These are phyloP conservation scores for Alethe castanea DNA, from an alignment of 2,113 vertebrate genomes.

Conservation along the genomic window DNA sequence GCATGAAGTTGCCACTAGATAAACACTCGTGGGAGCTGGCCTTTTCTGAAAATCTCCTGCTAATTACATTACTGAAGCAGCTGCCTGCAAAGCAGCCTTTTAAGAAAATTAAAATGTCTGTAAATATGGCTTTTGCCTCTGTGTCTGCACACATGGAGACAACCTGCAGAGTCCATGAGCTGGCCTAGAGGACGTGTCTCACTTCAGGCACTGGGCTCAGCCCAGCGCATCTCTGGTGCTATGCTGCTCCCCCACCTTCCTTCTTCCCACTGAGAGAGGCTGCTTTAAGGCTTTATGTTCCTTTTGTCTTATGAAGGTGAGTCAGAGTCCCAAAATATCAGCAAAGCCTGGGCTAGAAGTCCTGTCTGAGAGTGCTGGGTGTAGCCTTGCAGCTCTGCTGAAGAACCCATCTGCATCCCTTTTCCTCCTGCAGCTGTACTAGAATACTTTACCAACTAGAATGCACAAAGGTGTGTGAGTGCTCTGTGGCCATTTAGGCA, in stretches of 20 bases:
- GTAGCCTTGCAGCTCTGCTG: background rate
- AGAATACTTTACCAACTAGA: background rate
- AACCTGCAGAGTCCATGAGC: background rate
- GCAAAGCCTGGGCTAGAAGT: background rate
- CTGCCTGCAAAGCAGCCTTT: background rate
- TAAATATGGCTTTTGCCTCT: background rate
- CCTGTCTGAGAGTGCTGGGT: background rate
- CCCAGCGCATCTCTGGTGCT: fast-evolving
- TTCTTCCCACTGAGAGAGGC: background rate
- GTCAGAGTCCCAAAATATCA: background rate
- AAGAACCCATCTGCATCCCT: background rate
- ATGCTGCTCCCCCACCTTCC: background rate
- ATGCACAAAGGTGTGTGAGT: background rate
- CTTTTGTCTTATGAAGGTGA: background rate
- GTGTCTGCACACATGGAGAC: background rate
- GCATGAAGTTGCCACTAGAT: background rate
- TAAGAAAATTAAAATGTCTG: background rate
- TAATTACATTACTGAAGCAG: background rate
- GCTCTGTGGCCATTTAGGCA: background rate
- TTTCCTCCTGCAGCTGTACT: fast-evolving
- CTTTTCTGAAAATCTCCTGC: background rate
- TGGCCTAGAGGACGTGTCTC: background rate
- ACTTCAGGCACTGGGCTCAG: background rate
- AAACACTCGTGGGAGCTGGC: background rate
- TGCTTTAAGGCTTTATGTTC: background rate